Conservation (phyloP, 2,113 vertebrate species). For the Beaufortia kweichowensis region DNA sequence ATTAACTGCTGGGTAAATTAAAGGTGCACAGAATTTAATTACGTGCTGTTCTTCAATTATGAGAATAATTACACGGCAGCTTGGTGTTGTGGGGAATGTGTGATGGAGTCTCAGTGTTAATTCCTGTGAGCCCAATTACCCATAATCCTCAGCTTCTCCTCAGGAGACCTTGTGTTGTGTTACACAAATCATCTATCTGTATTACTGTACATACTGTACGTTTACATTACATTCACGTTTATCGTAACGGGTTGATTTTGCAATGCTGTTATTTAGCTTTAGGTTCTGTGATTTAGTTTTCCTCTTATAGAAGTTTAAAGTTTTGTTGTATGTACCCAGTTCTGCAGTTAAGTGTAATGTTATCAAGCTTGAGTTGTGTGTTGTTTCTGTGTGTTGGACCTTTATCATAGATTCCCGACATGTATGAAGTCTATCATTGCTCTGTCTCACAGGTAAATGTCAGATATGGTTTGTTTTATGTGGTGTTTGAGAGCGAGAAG, state of each 20-base stretch:
- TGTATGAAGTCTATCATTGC: conserved; percentile 16
- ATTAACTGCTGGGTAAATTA: conserved; percentile 39
- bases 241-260: too few relatives aligned
- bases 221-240: too few relatives aligned
- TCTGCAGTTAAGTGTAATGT: neutral
- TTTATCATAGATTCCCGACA: conserved; percentile 12
- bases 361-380: conserved; percentile 9
- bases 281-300: neutral
- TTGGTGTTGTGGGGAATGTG: conserved; percentile 39
- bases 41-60: conserved; percentile 41
- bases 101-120: conserved; percentile 21
- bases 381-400: neutral
- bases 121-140: conserved; percentile 39
- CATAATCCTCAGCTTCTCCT: neutral
- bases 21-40: conserved; percentile 47
- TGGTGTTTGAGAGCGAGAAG: neutral
- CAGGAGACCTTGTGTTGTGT: neutral
- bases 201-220: neutral
- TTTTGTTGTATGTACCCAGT: neutral
- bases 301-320: neutral
- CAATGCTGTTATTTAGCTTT: too few relatives aligned
- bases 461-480: conserved; percentile 20
- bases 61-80: conserved; percentile 48
- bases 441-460: conserved; percentile 30
- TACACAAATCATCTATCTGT: neutral